Evolutionary conservation across 23 tunicate genomes (phyloP).

Genomic region (Phallusia fumigata): DNA sequence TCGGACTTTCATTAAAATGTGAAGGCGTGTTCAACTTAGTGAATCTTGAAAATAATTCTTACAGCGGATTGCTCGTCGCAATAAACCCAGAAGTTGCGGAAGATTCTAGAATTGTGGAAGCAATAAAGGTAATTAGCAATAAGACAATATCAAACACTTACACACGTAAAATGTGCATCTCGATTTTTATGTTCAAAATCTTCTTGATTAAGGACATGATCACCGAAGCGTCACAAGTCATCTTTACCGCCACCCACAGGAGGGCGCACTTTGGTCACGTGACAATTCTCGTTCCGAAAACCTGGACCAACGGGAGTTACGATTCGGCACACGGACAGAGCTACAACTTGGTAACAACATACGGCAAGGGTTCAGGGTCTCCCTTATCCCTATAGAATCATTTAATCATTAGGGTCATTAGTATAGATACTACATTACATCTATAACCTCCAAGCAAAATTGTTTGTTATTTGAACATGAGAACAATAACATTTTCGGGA

Average conservation of each 20-base stretch:
- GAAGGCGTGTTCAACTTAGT: not conserved
- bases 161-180: too few species aligned
- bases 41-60: conserved; percentile 37
- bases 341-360: conserved; percentile 28
- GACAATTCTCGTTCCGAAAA: conserved; percentile 59
- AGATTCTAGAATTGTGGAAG: conserved; percentile 22
- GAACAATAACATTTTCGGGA: too few species aligned
- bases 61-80: conserved; percentile 65
- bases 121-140: conserved; percentile 45
- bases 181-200: too few species aligned
- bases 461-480: too few species aligned
- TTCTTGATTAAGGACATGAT: conserved; percentile 29
- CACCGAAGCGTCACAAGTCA: conserved; percentile 52
- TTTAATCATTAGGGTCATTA: too few species aligned
- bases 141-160: too few species aligned
- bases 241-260: conserved; percentile 47
- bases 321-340: conserved; percentile 9
- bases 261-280: conserved; percentile 58
- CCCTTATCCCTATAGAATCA: too few species aligned
- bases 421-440: too few species aligned
- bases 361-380: too few species aligned
- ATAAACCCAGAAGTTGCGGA: conserved; percentile 73
- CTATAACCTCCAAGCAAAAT: too few species aligned
- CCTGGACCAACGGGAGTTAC: conserved; percentile 35
- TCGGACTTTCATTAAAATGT: too few species aligned